These are phyloP conservation scores for Sandelia bainsii DNA, from an alignment of 2,797 vertebrate species.

Conservation along the genomic window DNA sequence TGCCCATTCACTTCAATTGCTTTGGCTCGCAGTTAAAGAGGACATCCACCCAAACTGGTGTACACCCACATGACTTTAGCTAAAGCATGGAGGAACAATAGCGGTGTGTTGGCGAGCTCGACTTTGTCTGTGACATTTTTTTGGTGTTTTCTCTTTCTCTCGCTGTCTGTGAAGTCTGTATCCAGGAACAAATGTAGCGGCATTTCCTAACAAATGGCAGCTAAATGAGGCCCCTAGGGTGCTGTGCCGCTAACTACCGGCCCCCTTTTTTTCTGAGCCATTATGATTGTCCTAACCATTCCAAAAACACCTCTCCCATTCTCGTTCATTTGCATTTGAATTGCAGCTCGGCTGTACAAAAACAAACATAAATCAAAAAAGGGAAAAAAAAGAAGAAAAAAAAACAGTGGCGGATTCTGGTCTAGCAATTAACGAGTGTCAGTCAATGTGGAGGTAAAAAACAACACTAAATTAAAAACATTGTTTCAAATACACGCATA, in stretches of 20 bases:
- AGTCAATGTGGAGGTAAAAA: slow-evolving; percentile 79
- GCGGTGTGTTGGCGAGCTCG: slow-evolving; percentile 66
- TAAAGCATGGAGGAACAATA: slow-evolving; percentile 63
- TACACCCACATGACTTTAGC: slow-evolving; percentile 75
- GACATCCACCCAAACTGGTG: slow-evolving; percentile 71
- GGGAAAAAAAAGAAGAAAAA: slow-evolving; percentile 50
- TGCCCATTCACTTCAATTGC: slow-evolving; percentile 68
- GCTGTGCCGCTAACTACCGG: slow-evolving; percentile 75
- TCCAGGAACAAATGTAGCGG: slow-evolving; percentile 84
- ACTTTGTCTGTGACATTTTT: slow-evolving; percentile 72
- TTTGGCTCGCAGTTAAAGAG: slow-evolving; percentile 71
- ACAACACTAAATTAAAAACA: slow-evolving; percentile 73
- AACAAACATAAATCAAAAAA: slow-evolving; percentile 84
- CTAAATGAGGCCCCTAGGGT: slow-evolving; percentile 85
- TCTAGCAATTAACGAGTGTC: slow-evolving; percentile 83
- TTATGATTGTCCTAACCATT: slow-evolving; percentile 83
- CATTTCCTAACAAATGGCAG: slow-evolving; percentile 85
- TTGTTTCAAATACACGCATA: slow-evolving; percentile 52
- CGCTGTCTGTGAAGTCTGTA: slow-evolving; percentile 75
- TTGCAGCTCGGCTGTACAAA: slow-evolving; percentile 76
- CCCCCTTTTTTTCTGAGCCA: slow-evolving; percentile 76
- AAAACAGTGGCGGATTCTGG: slow-evolving; percentile 71
- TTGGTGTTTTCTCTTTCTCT: slow-evolving; percentile 67
- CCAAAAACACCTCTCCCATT: slow-evolving; percentile 81
- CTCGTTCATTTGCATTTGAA: slow-evolving; percentile 85